Evolutionary conservation across 2,113 vertebrate species (phyloP).

Genomic region (Sapayoa aenigma): DNA sequence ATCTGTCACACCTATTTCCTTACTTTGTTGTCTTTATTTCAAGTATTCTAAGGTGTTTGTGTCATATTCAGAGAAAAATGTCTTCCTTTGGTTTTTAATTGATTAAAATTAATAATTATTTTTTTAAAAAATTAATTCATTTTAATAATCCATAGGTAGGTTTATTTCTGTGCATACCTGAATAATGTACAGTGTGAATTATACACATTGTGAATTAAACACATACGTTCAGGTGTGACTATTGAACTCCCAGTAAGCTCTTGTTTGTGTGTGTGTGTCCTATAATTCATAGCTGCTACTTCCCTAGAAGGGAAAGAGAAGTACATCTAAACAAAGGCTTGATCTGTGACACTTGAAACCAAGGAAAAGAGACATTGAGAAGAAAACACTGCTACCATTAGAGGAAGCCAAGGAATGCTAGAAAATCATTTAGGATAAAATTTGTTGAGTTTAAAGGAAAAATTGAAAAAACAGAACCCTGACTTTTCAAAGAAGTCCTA

Average conservation of each 20-base stretch:
- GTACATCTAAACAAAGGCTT: neutral
- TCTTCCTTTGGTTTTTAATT: neutral
- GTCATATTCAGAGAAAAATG: neutral
- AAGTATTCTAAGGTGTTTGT: neutral
- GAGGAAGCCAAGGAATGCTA: neutral
- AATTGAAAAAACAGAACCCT: neutral
- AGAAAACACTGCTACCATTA: neutral
- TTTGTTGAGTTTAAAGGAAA: neutral
- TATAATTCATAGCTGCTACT: neutral
- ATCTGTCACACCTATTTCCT: neutral
- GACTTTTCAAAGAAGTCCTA: neutral
- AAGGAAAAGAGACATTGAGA: neutral
- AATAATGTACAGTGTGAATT: neutral
- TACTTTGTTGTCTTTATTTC: neutral
- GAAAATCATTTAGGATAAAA: neutral
- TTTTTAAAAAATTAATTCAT: neutral
- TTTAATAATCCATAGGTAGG: neutral
- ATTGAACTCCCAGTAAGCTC: neutral
- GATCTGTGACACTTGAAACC: neutral
- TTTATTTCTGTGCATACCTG: neutral
- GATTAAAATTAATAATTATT: neutral
- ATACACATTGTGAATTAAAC: neutral
- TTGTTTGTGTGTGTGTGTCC: fast-evolving
- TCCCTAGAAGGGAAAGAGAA: neutral
- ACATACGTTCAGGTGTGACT: neutral